Evolutionary conservation across 2,113 vertebrate species (phyloP), one percentile per base, ranked within the genome.

Genomic region (Nesoenas mayeri): DNA sequence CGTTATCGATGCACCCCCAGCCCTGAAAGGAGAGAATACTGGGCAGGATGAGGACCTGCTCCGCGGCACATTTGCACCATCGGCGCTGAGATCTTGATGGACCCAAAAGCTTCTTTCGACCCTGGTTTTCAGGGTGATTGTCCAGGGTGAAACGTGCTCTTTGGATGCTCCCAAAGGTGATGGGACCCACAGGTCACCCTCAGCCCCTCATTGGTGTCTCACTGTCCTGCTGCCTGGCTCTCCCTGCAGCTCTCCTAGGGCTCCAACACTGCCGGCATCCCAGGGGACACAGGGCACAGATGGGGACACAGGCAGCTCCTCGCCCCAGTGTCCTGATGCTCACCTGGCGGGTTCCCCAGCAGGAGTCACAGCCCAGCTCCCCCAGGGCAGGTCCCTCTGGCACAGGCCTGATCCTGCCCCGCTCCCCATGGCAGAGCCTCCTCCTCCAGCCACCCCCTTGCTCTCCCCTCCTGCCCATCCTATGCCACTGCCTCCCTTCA

Each of bases 1-100:
- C 13, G 0, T 4, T 8, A 72, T 10, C 1, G 0, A 34, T 12
- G 42, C 36, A 66, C 5, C 9, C 6, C 12, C 20, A 82, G 47
- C 42, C 22, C 29, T n/a, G 11, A 57, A 51, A 56, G 58, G 32
- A 81, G 21, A 88, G 15, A 34, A 26, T 6, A 6, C 3, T 19
- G 57, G 67, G 74, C 48, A 15, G 22, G 50, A 32, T 0, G 0
- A 73, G 48, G 38, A 66, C 15, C 44, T 57, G 53, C 42, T 50
- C 17, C 18, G 17, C 4, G 26, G 29, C 25, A 51, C 6, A 1
- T 40, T 18, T 2, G 3, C 34, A 32, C 21, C 34, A 16, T 3
- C 44, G 71, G 60, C 4, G 1, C 47, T 2, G 24, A 40, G 53
- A 26, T 74, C 53, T 0, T 57, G 91, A 66, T 14, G 47, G 70